Base-by-base conservation (phyloP, 2,888 invertebrate genomes). In the Drepanosiphum platanoidis region DNA sequence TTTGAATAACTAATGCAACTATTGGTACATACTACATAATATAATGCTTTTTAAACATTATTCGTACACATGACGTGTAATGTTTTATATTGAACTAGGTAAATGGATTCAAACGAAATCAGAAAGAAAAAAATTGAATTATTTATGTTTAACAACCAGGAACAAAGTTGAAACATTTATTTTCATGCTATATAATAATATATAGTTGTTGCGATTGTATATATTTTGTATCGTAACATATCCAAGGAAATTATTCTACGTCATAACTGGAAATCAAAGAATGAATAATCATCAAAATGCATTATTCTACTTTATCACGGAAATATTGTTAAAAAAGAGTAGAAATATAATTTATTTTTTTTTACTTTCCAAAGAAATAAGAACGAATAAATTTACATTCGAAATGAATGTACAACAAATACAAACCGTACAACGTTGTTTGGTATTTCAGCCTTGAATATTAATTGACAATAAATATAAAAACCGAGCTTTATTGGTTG, bases 401-500 rank as follows among this genome's bases (percentile, higher is more conserved):
- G 15, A 22, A 52, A 52, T 3, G 15, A 46, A 22, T 52, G 9
- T 42, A 42, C 9, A 42, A 52, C 52, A 52, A 52, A 52, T 46
- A 18, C 46, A 46, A 46, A 46, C 46, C 18, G 15, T 42, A 42
- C 13, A 42, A 22, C 22, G 22, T 52, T 22, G 52, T 18, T 52
- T 52, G 52, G 39, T 27, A 27, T 70, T 70, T 7, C 36, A 70
- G 27, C n/a, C 34, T n/a, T 13, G 36, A 39, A 27, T 39, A 70
- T 39, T 70, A 70, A 70, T 70, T 70, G n/a, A 52, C n/a, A 70
- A 70, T 70, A 39, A 70, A 36, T 39, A 70, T 7, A n/a, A 39
- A 70, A 70, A 52, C 3, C 11, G n/a, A 36, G 22, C 22, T 34
- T 70, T n/a, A n/a, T 39, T 70, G 27, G n/a, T n/a, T 70, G 39